Percentiles rank a stretch among this genome's conserved stretches.
Evolutionary conservation across 2,797 vertebrate species (phyloP).

Genomic region (Cyprinodon diabolis): DNA sequence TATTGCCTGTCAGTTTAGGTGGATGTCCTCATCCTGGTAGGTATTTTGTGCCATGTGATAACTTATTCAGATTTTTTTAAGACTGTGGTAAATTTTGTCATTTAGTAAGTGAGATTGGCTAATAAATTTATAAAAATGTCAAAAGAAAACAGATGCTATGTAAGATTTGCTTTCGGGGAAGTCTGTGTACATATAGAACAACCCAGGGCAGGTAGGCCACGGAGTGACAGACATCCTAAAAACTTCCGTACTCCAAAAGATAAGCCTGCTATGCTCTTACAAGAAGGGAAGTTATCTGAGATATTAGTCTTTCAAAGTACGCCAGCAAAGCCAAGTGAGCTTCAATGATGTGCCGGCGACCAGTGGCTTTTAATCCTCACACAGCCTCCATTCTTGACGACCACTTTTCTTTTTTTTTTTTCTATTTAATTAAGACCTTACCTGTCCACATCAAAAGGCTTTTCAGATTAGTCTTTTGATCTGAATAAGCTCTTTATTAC

Average conservation of each 20-base stretch:
- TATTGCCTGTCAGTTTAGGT: background rate
- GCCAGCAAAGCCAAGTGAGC: conserved; percentile 70
- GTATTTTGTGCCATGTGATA: background rate
- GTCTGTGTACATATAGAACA: conserved; percentile 76
- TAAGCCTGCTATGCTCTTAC: conserved; percentile 77
- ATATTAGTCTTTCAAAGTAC: conserved; percentile 80
- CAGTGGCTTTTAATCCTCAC: conserved; percentile 66
- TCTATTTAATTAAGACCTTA: conserved; percentile 70
- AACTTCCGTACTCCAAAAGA: conserved; percentile 77
- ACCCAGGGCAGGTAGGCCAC: conserved; percentile 68
- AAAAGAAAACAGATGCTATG: conserved; percentile 50
- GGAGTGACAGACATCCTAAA: conserved; percentile 76
- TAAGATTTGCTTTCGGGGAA: conserved; percentile 51
- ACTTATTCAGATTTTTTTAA: background rate
- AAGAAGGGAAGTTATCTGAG: conserved; percentile 76
- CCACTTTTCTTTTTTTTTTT: conserved; percentile 34
- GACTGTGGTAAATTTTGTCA: background rate
- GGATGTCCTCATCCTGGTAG: background rate
- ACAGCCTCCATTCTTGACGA: conserved; percentile 57
- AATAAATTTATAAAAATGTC: conserved; percentile 6
- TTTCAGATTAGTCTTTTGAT: conserved; percentile 74
- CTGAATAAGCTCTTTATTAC: conserved; percentile 75
- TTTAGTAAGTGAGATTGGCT: background rate
- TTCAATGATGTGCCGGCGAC: conserved; percentile 67
- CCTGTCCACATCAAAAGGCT: conserved; percentile 73